Evolutionary conservation across 92 coral and sea anemone genomes (phyloP).

Genomic region (Epizoanthus stellaris): DNA sequence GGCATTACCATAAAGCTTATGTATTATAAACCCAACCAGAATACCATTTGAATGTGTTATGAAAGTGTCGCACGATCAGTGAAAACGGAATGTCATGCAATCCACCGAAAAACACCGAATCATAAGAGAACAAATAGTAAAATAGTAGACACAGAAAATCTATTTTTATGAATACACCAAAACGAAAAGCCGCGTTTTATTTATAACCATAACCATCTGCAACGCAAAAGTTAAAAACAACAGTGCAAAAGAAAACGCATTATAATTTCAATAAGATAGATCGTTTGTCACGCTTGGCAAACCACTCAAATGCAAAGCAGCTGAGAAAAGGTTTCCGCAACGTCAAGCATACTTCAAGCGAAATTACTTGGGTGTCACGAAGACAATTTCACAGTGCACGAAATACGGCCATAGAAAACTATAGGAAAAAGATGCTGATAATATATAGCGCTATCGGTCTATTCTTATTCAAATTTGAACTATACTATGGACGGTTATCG

Average conservation of each 20-base stretch:
- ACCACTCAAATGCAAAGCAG: not conserved
- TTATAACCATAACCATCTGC: not conserved
- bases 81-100: slow-evolving; percentile 24
- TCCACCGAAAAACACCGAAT: not conserved
- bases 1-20: slow-evolving; percentile 6
- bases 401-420: not conserved
- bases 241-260: slow-evolving; percentile 11
- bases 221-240: slow-evolving; percentile 8
- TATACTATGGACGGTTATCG: not conserved
- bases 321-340: not conserved
- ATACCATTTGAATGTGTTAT: not conserved
- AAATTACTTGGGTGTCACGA: not conserved
- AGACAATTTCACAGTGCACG: not conserved
- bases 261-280: not conserved
- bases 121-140: not conserved
- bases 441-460: not conserved
- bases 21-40: not conserved
- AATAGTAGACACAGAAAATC: not conserved
- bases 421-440: not conserved
- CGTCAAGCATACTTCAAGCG: not conserved
- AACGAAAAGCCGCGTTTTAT: not conserved
- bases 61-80: slow-evolving; percentile 1
- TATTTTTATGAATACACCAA: not conserved
- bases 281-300: slow-evolving; percentile 42
- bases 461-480: slow-evolving; percentile 30